phyloP scores from a whole-genome alignment of 2,888 invertebrate species.

The Drosophila tripunctata region DNA sequence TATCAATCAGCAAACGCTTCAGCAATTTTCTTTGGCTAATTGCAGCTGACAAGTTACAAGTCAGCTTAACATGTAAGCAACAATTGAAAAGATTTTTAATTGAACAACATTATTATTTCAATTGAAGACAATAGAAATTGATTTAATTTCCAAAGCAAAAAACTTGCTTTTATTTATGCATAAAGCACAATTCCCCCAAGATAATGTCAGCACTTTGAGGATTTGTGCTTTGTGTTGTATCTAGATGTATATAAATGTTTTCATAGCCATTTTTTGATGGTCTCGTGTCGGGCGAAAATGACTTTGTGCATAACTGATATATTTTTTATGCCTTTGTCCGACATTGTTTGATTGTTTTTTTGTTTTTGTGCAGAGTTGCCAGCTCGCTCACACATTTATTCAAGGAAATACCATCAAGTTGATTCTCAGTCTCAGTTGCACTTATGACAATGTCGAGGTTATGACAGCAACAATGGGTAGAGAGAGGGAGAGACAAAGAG shows the following conservation, averaged over 20 bases:
- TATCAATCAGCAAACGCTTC: not conserved
- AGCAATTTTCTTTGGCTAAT: too few relatives aligned
- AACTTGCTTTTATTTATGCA: not conserved
- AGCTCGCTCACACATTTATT: constrained; percentile 50
- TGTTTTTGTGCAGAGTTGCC: not conserved
- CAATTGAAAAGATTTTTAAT: too few relatives aligned
- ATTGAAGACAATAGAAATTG: too few relatives aligned
- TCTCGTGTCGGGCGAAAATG: constrained; percentile 30
- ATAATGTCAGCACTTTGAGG: not conserved
- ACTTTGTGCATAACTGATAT: constrained; percentile 62
- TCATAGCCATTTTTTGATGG: not conserved
- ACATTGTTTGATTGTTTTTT: constrained; percentile 24
- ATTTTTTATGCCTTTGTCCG: constrained; percentile 2
- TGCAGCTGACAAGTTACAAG: too few relatives aligned
- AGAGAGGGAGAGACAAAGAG: constrained; percentile 2
- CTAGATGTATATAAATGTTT: not conserved
- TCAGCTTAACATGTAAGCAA: too few relatives aligned
- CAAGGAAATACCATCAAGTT: constrained; percentile 58
- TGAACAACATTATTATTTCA: too few relatives aligned
- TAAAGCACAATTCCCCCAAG: not conserved
- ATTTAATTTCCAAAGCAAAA: not conserved
- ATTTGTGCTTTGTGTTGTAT: not conserved
- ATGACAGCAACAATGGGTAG: constrained; percentile 12
- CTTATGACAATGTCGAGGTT: constrained; percentile 61
- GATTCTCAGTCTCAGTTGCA: constrained; percentile 73